Conservation (phyloP, 53 echinoderm and acorn worm genomes). For the Hippasteria phrygiana region DNA sequence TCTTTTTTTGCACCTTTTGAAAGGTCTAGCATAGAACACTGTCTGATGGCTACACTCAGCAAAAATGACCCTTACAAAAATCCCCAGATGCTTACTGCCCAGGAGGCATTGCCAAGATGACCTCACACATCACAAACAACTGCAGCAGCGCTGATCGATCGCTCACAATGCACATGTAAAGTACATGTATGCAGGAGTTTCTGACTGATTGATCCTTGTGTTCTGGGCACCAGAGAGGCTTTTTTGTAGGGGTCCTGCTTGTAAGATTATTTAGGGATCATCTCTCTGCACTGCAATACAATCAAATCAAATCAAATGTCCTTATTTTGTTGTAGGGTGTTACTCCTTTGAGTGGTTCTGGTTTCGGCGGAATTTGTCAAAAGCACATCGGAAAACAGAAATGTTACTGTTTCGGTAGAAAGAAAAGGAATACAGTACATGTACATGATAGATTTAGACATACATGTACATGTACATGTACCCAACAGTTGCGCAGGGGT, state of each 20-base stretch:
- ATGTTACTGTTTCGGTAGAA: background rate
- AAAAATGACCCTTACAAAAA: background rate
- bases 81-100: constrained; percentile 33
- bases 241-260: constrained; percentile 6
- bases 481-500: too few relatives aligned
- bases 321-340: background rate
- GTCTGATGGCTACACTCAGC: too few relatives aligned
- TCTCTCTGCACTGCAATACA: background rate
- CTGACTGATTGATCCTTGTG: background rate
- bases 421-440: background rate
- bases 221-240: background rate
- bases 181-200: background rate
- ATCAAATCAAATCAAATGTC: background rate
- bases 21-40: too few relatives aligned
- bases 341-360: background rate
- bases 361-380: background rate
- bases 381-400: background rate
- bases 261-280: constrained; percentile 38
- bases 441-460: background rate
- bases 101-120: constrained; percentile 47
- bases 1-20: too few relatives aligned
- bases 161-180: constrained; percentile 25
- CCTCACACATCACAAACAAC: constrained; percentile 50
- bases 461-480: constrained; percentile 19
- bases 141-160: constrained; percentile 36